Base-by-base conservation (phyloP, 2,113 vertebrate species). In the Carassius auratus region DNA sequence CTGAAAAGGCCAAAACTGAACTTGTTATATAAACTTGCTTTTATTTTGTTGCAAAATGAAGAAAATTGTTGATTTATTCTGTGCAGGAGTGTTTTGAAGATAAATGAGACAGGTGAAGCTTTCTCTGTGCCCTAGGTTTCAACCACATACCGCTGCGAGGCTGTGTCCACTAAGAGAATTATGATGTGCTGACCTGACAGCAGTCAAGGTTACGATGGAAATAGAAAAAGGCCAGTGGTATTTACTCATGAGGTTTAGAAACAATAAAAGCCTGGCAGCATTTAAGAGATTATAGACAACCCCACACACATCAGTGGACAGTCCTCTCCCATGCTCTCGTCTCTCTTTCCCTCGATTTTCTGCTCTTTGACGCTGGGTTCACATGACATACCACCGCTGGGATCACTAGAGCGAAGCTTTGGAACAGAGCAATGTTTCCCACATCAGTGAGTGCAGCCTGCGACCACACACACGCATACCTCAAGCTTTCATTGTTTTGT, bases 271-370 rank as follows among this genome's bases (percentile, higher is more conserved):
- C 45, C 83, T 15, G 42, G 42, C 23, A 84, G 83, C 66, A 30
- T 78, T 84, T 68, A 85, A 81, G 73, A 87, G 76, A 87, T 85
- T 82, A 86, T 81, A 86, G 84, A 86, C 62, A 78, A 87, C 73
- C 30, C 55, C 71, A 84, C 76, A 88, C 83, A 88, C 83, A 85
- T 86, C 80, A 78, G 14, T 36, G 81, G 55, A 57, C 76, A 87
- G 86, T 76, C 79, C 81, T 38, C 42, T 52, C 78, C 61, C 76
- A 23, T 55, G 48, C 48, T 50, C 45, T 62, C 84, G 38, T 50
- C 57, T 68, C 73, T 66, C 36, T 73, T 57, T 82, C 71, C 36
- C 59, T 83, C 45, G 14, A 83, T 73, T 36, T 85, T 87, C 69
- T 85, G 42, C 71, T 85, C 76, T 52, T 57, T 78, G 42, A n/a